Evolutionary conservation across 2,888 invertebrate species (phyloP).

Genomic region (Morpho achilles): DNA sequence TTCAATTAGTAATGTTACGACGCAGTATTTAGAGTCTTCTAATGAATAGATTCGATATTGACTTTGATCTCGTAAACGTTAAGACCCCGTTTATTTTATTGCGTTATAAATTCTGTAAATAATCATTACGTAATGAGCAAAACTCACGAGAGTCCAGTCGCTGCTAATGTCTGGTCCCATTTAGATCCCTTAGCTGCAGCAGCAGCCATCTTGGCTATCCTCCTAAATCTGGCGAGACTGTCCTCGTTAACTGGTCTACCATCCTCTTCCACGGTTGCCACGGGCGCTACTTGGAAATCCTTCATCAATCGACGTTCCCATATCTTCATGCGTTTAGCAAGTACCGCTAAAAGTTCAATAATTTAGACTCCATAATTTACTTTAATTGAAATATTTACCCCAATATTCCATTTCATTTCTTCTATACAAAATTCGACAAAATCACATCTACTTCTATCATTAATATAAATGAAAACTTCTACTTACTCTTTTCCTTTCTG

Average conservation of each 20-base stretch:
- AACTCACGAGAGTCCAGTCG: slow-evolving; percentile 77
- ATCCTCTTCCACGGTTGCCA: slow-evolving; percentile 80
- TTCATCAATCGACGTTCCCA: slow-evolving; percentile 94
- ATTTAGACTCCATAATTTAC: background rate
- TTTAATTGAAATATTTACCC: too few relatives aligned
- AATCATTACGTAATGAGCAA: background rate
- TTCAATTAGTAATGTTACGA: too few relatives aligned
- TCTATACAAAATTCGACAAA: too few relatives aligned
- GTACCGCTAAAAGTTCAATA: slow-evolving; percentile 73
- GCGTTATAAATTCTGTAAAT: too few relatives aligned
- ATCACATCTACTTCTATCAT: too few relatives aligned
- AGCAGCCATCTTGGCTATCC: slow-evolving; percentile 86
- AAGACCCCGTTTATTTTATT: too few relatives aligned
- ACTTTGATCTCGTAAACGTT: too few relatives aligned
- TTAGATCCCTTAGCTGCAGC: slow-evolving; percentile 84
- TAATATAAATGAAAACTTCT: background rate
- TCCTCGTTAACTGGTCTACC: slow-evolving; percentile 73
- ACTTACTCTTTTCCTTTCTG: slow-evolving; percentile 85
- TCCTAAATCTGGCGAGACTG: slow-evolving; percentile 83
- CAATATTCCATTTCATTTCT: too few relatives aligned
- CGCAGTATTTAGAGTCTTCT: too few relatives aligned
- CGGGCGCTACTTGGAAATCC: slow-evolving; percentile 91
- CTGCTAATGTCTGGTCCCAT: slow-evolving; percentile 85
- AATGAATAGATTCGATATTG: too few relatives aligned
- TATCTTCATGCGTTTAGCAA: slow-evolving; percentile 88